A percentile compares a stretch with the other conserved stretches of the same genome.
Evolutionary conservation across 2,797 vertebrate genomes (phyloP).

Genomic region (Galaxias olidus): DNA sequence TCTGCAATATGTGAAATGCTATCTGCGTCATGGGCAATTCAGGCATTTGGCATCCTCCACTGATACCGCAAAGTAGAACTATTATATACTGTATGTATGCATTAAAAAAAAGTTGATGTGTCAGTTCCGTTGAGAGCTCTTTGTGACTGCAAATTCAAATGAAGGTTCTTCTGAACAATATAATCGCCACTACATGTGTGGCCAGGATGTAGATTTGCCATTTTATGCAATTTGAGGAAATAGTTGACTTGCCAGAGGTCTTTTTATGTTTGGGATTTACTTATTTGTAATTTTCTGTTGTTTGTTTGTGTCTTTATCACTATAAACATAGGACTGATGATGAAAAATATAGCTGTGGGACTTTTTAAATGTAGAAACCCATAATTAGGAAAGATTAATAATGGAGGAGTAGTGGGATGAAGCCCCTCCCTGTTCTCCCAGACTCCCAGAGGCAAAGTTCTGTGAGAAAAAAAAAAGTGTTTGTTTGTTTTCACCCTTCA

Average conservation of each 20-base stretch:
- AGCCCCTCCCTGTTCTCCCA: conserved; percentile 32
- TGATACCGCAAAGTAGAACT: too few relatives aligned
- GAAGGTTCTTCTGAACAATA: too few relatives aligned
- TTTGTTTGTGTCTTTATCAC: conserved; percentile 36
- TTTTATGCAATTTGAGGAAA: not conserved
- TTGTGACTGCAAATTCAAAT: too few relatives aligned
- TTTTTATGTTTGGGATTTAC: conserved; percentile 16
- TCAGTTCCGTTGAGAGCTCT: too few relatives aligned
- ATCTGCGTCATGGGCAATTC: conserved; percentile 47
- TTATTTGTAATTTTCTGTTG: conserved; percentile 22
- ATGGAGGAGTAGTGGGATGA: conserved; percentile 54
- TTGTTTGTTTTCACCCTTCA: conserved; percentile 71
- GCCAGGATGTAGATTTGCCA: too few relatives aligned
- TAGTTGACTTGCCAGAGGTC: conserved; percentile 1
- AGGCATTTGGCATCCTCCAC: conserved; percentile 31
- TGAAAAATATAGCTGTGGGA: conserved; percentile 63
- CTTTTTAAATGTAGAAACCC: conserved; percentile 57
- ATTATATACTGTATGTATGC: too few relatives aligned
- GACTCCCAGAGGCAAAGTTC: conserved; percentile 52
- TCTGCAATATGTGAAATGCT: conserved; percentile 60
- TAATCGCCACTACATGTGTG: too few relatives aligned
- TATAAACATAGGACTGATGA: conserved; percentile 57
- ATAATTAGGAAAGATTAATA: conserved; percentile 79
- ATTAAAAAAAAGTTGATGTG: too few relatives aligned
- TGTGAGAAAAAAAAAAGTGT: conserved; percentile 62